phyloP scores from a whole-genome alignment of 2,797 vertebrate genomes.

The Scolopax rusticola region DNA sequence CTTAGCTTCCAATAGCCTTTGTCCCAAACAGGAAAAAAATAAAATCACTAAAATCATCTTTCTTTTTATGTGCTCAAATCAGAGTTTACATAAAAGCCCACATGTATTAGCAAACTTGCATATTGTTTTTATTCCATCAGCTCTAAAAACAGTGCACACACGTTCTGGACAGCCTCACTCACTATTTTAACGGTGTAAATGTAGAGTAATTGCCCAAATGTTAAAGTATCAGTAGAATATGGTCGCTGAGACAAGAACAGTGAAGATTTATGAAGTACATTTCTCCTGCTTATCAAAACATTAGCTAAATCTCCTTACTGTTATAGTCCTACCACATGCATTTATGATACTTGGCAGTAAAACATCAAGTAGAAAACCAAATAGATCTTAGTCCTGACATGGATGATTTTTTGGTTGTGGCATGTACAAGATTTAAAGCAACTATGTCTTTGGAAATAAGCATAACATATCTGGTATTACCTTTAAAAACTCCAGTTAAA shows the following conservation, averaged over 20 bases:
- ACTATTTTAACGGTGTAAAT: background rate
- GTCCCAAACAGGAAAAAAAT: background rate
- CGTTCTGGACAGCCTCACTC: background rate
- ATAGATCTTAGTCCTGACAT: background rate
- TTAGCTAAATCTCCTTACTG: background rate
- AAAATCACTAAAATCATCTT: fast-evolving
- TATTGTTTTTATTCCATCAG: background rate
- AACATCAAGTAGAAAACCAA: background rate
- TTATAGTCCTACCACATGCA: background rate
- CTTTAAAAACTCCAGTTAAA: background rate
- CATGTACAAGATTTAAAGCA: background rate
- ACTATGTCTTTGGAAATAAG: background rate
- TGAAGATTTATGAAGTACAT: background rate
- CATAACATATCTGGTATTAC: background rate
- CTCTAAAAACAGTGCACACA: background rate
- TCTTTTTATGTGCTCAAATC: background rate
- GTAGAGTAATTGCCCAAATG: background rate
- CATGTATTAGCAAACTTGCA: fast-evolving
- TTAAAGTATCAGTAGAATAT: background rate
- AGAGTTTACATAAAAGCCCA: background rate
- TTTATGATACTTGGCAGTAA: background rate
- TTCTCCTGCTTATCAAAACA: background rate
- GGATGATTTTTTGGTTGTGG: background rate
- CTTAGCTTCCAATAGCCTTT: background rate
- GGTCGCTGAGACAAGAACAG: background rate